Base-by-base conservation (phyloP, 2,113 vertebrate species). In the Struthio camelus region DNA sequence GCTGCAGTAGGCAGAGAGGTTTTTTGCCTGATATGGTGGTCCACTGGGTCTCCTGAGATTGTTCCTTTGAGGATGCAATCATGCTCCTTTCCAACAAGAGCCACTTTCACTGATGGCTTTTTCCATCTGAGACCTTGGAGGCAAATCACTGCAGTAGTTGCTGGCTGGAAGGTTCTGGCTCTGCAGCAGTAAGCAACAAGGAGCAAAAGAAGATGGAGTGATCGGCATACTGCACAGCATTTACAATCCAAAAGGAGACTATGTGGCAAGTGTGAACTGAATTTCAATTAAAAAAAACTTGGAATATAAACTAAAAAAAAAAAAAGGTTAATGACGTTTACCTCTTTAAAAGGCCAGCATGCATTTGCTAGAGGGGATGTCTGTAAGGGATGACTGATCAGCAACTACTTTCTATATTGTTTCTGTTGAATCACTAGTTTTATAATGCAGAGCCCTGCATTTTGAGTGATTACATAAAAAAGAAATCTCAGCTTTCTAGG, bases 331-430 rank as follows among this genome's bases (percentile, higher is more conserved):
- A 92, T 80, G 81, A 40, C 25, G n/a, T 82, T 89, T 95, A 51
- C 91, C 36, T 91, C 71, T 53, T 92, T 42, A 91, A 94, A 95
- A 85, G 71, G 85, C 78, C 76, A 93, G 65, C 54, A 50, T 82
- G 66, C 80, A 54, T 80, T 58, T 1, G 14, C 81, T 91, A 53
- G 58, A 80, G 79, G 62, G 75, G 50, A 88, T 40, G 58, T 59
- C 59, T 97, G 59, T 59, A 91, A 96, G 54, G 76, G 94, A 92
- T 87, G 81, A 96, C 91, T 96, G 89, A 96, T 83, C 84, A 85
- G 76, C 75, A 85, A 42, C 79, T 73, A 14, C 59, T 90, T 95
- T 85, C 79, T 70, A 30, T 80, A 83, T 50, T 85, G 44, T 71
- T 91, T 85, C 67, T 88, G 71, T 80, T 92, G 87, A 97, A 82